phyloP scores from a whole-genome alignment of 2,797 vertebrate species.

The Smutsia gigantea region DNA sequence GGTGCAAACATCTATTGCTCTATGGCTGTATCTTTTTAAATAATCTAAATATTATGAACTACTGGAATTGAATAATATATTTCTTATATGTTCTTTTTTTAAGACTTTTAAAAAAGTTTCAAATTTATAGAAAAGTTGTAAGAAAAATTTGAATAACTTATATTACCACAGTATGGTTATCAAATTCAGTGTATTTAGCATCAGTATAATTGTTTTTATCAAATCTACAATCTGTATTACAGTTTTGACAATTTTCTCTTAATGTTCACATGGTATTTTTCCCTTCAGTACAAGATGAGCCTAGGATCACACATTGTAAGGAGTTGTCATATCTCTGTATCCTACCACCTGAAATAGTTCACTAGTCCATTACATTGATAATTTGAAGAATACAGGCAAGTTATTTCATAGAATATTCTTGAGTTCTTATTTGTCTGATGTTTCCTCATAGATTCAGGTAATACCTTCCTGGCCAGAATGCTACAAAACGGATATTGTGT shows the following conservation, averaged over 20 bases:
- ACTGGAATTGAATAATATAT: neutral
- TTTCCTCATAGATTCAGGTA: neutral
- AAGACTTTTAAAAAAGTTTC: neutral
- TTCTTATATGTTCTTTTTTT: neutral
- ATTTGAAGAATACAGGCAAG: neutral
- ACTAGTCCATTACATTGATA: neutral
- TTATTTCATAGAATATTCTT: neutral
- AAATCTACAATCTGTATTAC: neutral
- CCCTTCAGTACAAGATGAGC: neutral
- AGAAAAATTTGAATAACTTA: slow-evolving; percentile 1
- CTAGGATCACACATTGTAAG: neutral
- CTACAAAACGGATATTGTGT: neutral
- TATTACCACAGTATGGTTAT: neutral
- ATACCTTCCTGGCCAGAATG: neutral
- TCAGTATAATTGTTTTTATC: neutral
- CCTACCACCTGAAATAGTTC: neutral
- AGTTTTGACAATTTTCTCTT: neutral
- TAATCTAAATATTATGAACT: neutral
- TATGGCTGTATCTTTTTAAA: neutral
- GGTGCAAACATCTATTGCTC: neutral
- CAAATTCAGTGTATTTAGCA: neutral
- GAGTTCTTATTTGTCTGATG: neutral
- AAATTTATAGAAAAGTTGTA: neutral
- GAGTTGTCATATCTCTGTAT: neutral
- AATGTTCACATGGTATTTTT: neutral